These are phyloP conservation scores for Falco cherrug DNA, from an alignment of 2,797 vertebrate species.

Conservation along the genomic window DNA sequence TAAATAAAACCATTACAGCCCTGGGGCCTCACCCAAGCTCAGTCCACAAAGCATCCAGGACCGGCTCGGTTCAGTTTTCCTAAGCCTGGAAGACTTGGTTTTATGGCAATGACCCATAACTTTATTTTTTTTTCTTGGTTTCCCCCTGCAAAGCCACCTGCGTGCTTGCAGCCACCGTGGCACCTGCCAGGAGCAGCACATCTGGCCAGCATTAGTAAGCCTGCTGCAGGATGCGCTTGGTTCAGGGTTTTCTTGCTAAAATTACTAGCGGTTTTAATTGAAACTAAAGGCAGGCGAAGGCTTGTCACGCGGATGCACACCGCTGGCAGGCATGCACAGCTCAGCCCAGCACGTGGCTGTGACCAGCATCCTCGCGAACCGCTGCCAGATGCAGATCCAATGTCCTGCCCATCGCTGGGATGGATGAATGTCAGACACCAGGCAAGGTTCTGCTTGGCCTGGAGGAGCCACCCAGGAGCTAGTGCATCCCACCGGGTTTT, in stretches of 20 bases:
- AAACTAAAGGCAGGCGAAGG: background rate
- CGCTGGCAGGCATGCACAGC: accelerated
- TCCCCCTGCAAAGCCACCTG: background rate
- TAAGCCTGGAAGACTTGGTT: background rate
- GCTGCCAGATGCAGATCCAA: background rate
- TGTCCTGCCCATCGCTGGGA: background rate
- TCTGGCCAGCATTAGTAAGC: background rate
- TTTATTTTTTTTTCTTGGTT: background rate
- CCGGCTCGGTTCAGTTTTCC: background rate
- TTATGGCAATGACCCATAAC: background rate
- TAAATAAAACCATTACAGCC: constrained; percentile 30
- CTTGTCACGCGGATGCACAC: accelerated
- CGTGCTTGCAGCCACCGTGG: accelerated
- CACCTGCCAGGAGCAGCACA: constrained; percentile 25
- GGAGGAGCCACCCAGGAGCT: background rate
- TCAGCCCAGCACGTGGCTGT: background rate
- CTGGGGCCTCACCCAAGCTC: background rate
- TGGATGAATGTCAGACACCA: background rate
- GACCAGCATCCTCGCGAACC: accelerated
- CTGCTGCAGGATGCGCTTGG: background rate
- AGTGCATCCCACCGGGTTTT: background rate
- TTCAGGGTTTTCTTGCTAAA: background rate
- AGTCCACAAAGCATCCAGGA: background rate
- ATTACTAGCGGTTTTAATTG: background rate
- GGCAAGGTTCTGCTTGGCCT: accelerated